phyloP scores from a whole-genome alignment of 2,797 vertebrate species.

The Molossus alvarezi region DNA sequence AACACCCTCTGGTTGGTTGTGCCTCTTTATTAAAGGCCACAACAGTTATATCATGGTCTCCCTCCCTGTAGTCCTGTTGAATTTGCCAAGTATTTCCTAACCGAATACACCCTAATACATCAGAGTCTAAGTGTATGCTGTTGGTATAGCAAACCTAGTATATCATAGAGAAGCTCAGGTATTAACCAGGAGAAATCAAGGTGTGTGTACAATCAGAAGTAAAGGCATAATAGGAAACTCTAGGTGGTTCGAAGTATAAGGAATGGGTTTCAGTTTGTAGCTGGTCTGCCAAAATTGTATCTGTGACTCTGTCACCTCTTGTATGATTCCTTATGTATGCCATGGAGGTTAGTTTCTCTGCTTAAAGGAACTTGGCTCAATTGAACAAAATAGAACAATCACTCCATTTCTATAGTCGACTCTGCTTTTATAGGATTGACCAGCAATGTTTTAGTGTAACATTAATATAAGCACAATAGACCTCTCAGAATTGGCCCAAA shows the following conservation, averaged over 20 bases:
- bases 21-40: neutral
- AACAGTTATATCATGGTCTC: neutral
- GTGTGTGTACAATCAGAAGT: neutral
- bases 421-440: neutral
- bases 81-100: neutral
- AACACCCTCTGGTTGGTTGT: neutral
- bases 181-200: neutral
- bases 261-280: neutral
- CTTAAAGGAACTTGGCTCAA: constrained; percentile 35
- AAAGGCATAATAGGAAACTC: neutral
- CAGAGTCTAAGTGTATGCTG: neutral
- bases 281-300: neutral
- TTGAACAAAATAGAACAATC: neutral
- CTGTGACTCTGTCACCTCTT: neutral
- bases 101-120: neutral
- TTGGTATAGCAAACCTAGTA: constrained; percentile 20
- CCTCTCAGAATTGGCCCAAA: constrained; percentile 18
- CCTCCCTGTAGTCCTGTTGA: neutral
- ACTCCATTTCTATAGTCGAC: constrained; percentile 11
- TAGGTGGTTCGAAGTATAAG: neutral
- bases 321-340: neutral
- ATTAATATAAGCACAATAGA: neutral
- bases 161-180: neutral
- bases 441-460: neutral
- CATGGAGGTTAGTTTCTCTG: neutral